Evolutionary conservation across 2,797 vertebrate genomes (phyloP), one percentile per base, ranked within the genome.

Genomic region (Melopsittacus undulatus): DNA sequence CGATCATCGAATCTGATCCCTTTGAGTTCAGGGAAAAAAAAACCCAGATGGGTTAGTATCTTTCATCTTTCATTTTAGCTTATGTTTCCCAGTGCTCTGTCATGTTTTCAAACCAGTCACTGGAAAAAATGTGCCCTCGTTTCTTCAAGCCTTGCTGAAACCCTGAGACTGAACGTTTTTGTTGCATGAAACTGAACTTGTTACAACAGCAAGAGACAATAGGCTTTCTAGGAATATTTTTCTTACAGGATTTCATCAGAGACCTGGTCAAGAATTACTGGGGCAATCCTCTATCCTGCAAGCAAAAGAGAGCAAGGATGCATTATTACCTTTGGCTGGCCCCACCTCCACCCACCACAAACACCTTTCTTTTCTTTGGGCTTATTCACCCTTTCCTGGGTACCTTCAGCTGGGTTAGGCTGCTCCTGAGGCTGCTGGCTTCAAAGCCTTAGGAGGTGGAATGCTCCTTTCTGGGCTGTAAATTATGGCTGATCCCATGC

Each of bases 101-200:
- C 88, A 36, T 74, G 68, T 92, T 92, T 93, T 84, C 84, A 93
- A 87, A 74, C 40, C 64, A 95, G 83, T 80, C 74, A 74, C 67
- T 64, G 83, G 93, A 95, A 95, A 40, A 17, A 83, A 90, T n/a
- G 57, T 87, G 83, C 48, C 70, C 67, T 94, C 72, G 64, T 95
- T 90, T 95, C 74, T 74, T 77, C 56, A 73, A 82, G 75, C n/a
- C 45, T 88, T 75, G 24, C 76, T 72, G 64, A 64, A 91, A 76
- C 54, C 42, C 38, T 68, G 73, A 75, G 52, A 85, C 76, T 3
- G 7, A 91, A 81, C 73, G 24, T 59, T 90, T 82, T 70, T 18
- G 32, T 68, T 89, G 32, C 7, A 1, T 72, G 32, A 61, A 85
- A 68, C 34, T n/a, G 56, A 80, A 89, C 49, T 82, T 82, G n/a